These are phyloP conservation scores for Neofelis nebulosa DNA, from an alignment of 2,113 vertebrate species.

Conservation along the genomic window DNA sequence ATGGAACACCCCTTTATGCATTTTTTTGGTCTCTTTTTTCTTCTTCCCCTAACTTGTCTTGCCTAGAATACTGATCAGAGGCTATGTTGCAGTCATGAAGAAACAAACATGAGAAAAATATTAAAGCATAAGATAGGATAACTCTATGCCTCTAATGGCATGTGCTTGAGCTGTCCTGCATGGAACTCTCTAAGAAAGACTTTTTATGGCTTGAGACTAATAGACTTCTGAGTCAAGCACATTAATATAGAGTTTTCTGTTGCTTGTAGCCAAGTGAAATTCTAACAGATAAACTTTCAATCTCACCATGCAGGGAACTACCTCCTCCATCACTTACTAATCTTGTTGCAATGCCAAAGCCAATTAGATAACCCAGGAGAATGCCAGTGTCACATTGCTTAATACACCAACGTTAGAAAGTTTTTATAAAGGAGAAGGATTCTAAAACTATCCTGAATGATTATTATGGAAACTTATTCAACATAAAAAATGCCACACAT, in stretches of 20 bases:
- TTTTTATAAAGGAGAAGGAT: neutral
- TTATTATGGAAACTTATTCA: neutral
- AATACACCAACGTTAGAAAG: neutral
- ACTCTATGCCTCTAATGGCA: neutral
- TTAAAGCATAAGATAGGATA: neutral
- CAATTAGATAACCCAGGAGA: neutral
- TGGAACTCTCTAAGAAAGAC: neutral
- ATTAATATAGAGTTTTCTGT: neutral
- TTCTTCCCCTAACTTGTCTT: neutral
- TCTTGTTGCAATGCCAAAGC: neutral
- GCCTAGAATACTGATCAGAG: neutral
- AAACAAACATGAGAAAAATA: neutral
- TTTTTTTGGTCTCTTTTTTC: neutral
- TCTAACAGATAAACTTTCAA: neutral
- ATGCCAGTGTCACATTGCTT: neutral
- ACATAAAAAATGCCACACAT: neutral
- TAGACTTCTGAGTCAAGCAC: neutral
- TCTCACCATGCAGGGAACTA: neutral
- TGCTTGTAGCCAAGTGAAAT: neutral
- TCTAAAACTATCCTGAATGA: neutral
- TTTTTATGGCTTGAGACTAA: neutral
- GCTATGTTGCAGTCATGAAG: neutral
- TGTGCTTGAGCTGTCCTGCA: neutral
- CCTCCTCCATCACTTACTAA: neutral
- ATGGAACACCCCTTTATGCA: neutral